Conservation (phyloP, 1,140 invertebrate genomes). For the Phymastichus coffea region DNA sequence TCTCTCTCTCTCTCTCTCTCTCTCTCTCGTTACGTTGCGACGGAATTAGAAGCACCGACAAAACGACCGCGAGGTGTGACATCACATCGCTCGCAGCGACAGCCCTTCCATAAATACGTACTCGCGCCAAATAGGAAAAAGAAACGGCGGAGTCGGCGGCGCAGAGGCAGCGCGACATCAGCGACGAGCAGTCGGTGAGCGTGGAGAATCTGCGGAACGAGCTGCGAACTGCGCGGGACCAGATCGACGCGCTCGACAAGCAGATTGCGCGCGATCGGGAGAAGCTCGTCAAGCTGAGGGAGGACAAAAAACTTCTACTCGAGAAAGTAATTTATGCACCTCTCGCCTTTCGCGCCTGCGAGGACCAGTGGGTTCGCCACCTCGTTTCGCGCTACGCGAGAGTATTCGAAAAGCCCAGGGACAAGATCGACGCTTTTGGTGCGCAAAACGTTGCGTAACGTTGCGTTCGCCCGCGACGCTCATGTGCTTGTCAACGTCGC, state of each 20-base stretch:
- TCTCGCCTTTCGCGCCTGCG: too few species aligned
- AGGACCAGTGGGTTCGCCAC: too few species aligned
- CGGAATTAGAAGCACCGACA: too few species aligned
- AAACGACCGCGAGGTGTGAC: too few species aligned
- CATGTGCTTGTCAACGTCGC: neutral
- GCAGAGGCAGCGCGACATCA: slow-evolving; percentile 42
- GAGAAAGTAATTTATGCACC: slow-evolving; percentile 47
- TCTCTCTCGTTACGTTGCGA: too few species aligned
- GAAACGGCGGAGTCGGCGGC: slow-evolving; percentile 50
- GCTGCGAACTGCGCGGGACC: slow-evolving; percentile 36
- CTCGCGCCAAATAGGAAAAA: slow-evolving; percentile 51
- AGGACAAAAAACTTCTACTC: slow-evolving; percentile 49
- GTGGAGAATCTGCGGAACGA: slow-evolving; percentile 51
- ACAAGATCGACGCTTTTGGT: too few species aligned
- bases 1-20: too few species aligned
- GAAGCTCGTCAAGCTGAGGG: slow-evolving; percentile 49
- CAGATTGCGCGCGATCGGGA: slow-evolving; percentile 49
- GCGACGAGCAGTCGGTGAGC: slow-evolving; percentile 43
- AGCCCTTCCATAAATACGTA: neutral
- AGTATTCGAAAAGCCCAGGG: too few species aligned
- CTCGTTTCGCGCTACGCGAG: too few species aligned
- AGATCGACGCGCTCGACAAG: slow-evolving; percentile 39
- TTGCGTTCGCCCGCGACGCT: neutral
- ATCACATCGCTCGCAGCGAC: neutral
- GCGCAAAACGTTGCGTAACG: too few species aligned